Percentiles rank a stretch among this genome's conserved stretches.
phyloP scores from a whole-genome alignment of 2,888 invertebrate genomes.

The Sthenelais limicola region DNA sequence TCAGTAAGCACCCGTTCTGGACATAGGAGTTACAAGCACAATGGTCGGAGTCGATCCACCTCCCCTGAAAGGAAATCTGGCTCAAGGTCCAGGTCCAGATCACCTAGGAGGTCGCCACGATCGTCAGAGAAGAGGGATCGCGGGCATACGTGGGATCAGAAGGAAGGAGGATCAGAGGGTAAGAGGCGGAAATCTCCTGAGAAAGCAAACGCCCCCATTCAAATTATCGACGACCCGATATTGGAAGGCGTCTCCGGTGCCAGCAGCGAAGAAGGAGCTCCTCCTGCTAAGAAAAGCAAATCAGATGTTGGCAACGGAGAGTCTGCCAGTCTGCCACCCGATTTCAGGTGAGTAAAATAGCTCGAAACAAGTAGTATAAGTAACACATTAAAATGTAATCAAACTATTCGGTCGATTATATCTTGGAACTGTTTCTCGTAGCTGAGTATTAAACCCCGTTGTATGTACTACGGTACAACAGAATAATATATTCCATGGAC shows the following conservation, averaged over 20 bases:
- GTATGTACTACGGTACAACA: too few species aligned
- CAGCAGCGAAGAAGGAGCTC: background rate
- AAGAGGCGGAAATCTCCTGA: conserved; percentile 14
- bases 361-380: too few species aligned
- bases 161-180: background rate
- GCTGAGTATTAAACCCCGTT: too few species aligned
- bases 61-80: background rate
- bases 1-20: background rate
- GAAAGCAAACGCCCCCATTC: background rate
- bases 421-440: too few species aligned
- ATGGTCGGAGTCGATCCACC: conserved; percentile 2
- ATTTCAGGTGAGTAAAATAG: conserved; percentile 44
- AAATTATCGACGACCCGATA: background rate
- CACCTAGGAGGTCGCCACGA: conserved; percentile 44
- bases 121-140: background rate
- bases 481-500: too few species aligned
- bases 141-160: background rate
- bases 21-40: background rate
- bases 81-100: conserved; percentile 34
- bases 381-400: too few species aligned
- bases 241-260: background rate
- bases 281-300: conserved; percentile 26
- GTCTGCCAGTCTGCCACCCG: conserved; percentile 22
- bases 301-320: conserved; percentile 13
- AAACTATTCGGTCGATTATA: too few species aligned